Evolutionary conservation across 2,113 vertebrate genomes (phyloP).

Genomic region (Callaeas wilsoni): DNA sequence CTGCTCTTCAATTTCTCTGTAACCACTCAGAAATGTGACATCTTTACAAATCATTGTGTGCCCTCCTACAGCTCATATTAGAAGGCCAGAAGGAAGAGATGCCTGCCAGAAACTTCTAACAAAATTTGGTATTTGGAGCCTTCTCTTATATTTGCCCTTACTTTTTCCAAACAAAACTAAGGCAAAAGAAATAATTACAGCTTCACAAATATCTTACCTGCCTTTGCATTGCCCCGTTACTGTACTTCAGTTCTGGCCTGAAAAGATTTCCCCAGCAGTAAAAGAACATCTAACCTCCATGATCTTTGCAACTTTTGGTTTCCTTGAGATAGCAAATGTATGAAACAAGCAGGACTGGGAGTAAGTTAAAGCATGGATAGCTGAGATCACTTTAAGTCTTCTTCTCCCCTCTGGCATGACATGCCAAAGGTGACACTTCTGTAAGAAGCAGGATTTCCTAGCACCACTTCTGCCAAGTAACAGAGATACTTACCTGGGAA

Average conservation of each 20-base stretch:
- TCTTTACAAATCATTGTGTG: not conserved
- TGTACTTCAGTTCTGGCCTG: not conserved
- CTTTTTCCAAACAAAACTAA: not conserved
- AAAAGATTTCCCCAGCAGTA: not conserved
- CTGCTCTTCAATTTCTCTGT: not conserved
- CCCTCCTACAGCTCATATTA: not conserved
- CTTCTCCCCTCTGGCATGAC: not conserved
- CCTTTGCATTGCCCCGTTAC: not conserved
- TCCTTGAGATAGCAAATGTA: not conserved
- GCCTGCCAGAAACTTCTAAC: not conserved
- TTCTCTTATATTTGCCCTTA: not conserved
- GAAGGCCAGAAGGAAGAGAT: not conserved
- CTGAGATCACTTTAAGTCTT: not conserved
- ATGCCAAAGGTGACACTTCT: not conserved
- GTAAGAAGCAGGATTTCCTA: not conserved
- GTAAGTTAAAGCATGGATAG: not conserved
- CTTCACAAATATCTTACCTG: not conserved
- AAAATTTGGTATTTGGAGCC: not conserved
- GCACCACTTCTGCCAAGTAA: not conserved
- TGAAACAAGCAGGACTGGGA: not conserved
- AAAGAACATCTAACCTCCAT: not conserved
- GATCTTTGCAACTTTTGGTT: not conserved
- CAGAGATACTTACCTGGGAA: conserved; percentile 44
- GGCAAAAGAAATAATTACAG: not conserved
- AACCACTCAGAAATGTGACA: not conserved